phyloP scores from a whole-genome alignment of 1,140 invertebrate genomes.

The Megathymus violae region DNA sequence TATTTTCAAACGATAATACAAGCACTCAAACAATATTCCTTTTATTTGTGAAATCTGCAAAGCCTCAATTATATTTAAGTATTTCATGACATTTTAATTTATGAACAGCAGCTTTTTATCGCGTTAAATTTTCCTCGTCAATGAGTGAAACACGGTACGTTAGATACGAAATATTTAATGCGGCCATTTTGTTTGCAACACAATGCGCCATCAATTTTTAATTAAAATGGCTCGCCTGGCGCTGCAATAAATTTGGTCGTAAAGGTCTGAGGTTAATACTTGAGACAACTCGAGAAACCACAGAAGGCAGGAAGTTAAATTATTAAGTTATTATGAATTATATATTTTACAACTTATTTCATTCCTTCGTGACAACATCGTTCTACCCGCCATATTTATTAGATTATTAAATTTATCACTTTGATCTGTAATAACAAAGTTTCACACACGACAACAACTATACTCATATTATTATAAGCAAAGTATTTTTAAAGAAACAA shows the following conservation, averaged over 20 bases:
- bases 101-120: too few species aligned
- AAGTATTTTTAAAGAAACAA: too few species aligned
- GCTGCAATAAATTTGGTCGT: conserved; percentile 20
- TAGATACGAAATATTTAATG: background rate
- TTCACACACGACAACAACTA: too few species aligned
- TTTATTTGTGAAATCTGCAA: too few species aligned
- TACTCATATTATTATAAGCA: too few species aligned
- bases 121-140: background rate
- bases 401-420: conserved; percentile 1
- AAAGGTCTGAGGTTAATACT: conserved; percentile 19
- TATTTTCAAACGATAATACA: too few species aligned
- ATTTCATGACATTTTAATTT: too few species aligned
- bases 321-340: background rate
- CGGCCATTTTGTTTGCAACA: conserved; percentile 2
- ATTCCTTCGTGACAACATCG: background rate
- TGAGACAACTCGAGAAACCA: conserved; percentile 12
- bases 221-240: conserved; percentile 19
- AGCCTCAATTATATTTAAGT: too few species aligned
- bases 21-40: too few species aligned
- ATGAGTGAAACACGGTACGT: background rate
- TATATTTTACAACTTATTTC: background rate
- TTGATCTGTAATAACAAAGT: too few species aligned
- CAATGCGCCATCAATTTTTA: conserved; percentile 24
- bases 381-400: background rate
- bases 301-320: conserved; percentile 4